A percentile compares a stretch with the other conserved stretches of the same genome.
Conservation (phyloP, 2,888 invertebrate genomes). For the Drosophila fulvimacula region DNA sequence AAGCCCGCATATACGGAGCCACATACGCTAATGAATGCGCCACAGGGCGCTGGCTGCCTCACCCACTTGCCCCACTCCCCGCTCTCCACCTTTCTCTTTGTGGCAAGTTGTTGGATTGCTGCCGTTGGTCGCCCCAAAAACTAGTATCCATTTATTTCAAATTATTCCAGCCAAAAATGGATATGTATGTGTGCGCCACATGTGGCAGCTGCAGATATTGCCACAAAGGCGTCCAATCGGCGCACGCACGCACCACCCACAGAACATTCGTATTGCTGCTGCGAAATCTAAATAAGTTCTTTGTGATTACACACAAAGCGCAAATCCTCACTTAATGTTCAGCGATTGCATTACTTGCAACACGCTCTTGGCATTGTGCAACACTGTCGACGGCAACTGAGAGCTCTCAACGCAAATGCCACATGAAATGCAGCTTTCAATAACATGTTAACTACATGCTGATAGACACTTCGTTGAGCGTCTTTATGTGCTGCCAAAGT, state of each 20-base stretch:
- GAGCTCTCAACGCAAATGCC: not conserved
- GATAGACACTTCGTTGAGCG: not conserved
- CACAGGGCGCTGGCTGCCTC: constrained; percentile 24
- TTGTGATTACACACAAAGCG: constrained; percentile 15
- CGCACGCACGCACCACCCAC: constrained; percentile 44
- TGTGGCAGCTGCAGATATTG: constrained; percentile 46
- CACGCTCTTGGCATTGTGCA: not conserved
- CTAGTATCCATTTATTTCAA: constrained; percentile 64
- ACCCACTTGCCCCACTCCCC: constrained; percentile 2
- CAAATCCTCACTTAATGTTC: constrained; percentile 1
- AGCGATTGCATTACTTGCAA: not conserved
- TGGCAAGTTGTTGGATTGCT: constrained; percentile 58
- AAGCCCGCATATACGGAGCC: constrained; percentile 13
- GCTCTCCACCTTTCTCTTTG: constrained; percentile 10
- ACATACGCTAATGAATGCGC: constrained; percentile 71
- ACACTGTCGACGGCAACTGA: not conserved
- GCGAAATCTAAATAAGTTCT: constrained; percentile 26
- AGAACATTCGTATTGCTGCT: not conserved
- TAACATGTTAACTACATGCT: not conserved
- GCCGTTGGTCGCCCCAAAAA: constrained; percentile 62
- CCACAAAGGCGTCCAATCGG: constrained; percentile 74
- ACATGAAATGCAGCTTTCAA: not conserved
- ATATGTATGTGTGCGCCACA: constrained; percentile 19
- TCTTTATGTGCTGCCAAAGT: not conserved
- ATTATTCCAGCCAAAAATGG: constrained; percentile 43